These are phyloP conservation scores for Empidonax traillii DNA, from an alignment of 2,113 vertebrate species.

Conservation along the genomic window DNA sequence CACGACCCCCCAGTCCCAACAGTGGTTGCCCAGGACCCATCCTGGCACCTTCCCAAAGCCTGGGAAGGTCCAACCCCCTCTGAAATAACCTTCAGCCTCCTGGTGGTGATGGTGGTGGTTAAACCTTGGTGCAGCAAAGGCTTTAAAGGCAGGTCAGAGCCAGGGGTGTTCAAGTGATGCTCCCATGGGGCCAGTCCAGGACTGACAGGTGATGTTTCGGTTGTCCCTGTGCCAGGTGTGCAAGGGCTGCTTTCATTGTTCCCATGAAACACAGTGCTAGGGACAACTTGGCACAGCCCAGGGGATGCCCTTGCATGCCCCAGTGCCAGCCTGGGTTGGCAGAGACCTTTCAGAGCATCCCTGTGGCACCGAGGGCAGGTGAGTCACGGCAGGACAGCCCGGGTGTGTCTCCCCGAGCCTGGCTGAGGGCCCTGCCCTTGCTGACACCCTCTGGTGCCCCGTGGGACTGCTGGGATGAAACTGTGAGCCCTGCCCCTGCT, in stretches of 20 bases:
- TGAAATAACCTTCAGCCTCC: not conserved
- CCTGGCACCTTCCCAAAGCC: not conserved
- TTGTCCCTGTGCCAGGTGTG: not conserved
- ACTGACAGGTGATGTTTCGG: not conserved
- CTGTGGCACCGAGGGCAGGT: fast-evolving
- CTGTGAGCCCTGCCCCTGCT: not conserved
- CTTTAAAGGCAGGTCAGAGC: not conserved
- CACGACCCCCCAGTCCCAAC: not conserved
- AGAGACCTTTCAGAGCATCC: not conserved
- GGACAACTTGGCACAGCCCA: not conserved
- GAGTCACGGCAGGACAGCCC: not conserved
- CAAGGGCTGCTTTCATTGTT: not conserved
- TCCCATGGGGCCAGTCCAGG: not conserved
- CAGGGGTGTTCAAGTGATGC: fast-evolving
- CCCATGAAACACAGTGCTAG: not conserved
- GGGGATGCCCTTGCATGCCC: not conserved
- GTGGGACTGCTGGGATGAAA: not conserved
- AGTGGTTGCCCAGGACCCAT: not conserved
- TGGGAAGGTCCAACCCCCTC: not conserved
- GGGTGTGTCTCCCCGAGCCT: not conserved
- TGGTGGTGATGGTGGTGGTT: not conserved
- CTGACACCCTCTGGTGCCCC: not conserved
- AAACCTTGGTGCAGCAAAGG: not conserved
- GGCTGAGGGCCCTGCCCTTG: not conserved
- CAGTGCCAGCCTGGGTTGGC: not conserved